A percentile compares a stretch with the other conserved stretches of the same genome.
Conservation (phyloP, 1,140 invertebrate genomes). For the Leguminivora glycinivorella region DNA sequence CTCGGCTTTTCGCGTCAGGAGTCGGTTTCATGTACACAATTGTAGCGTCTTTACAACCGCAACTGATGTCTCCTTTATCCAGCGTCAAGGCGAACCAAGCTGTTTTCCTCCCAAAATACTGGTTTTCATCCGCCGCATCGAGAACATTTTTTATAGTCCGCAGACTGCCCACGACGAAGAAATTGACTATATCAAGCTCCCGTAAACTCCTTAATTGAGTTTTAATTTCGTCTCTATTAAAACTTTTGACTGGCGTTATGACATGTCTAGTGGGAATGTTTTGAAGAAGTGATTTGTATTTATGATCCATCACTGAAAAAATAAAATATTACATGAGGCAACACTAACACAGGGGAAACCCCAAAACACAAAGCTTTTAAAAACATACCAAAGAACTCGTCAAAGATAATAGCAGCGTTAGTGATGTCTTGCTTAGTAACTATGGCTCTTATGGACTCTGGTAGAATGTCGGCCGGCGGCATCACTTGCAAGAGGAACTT, state of each 20-base stretch:
- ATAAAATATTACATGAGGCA: constrained; percentile 17
- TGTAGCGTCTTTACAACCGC: constrained; percentile 84
- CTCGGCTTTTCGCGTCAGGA: constrained; percentile 80
- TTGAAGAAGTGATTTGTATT: constrained; percentile 92
- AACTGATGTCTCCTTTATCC: constrained; percentile 84
- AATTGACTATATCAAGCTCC: constrained; percentile 92
- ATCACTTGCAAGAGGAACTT: constrained; percentile 87
- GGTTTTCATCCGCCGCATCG: constrained; percentile 78
- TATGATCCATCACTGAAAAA: constrained; percentile 91
- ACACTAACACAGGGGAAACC: neutral
- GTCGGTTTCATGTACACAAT: constrained; percentile 84
- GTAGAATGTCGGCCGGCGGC: constrained; percentile 90
- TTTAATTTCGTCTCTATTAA: constrained; percentile 76
- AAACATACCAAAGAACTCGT: constrained; percentile 87
- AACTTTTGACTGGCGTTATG: constrained; percentile 83
- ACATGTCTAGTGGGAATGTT: constrained; percentile 93
- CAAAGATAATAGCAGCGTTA: constrained; percentile 94
- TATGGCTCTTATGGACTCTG: constrained; percentile 89
- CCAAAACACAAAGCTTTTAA: neutral
- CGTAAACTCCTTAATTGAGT: constrained; percentile 85
- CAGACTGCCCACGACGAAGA: constrained; percentile 88
- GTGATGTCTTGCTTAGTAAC: constrained; percentile 90
- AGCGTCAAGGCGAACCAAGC: constrained; percentile 82
- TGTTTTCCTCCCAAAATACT: constrained; percentile 77
- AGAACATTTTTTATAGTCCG: constrained; percentile 85